Conservation (phyloP, 1,140 invertebrate genomes). For the Oncopodura yosiiana region DNA sequence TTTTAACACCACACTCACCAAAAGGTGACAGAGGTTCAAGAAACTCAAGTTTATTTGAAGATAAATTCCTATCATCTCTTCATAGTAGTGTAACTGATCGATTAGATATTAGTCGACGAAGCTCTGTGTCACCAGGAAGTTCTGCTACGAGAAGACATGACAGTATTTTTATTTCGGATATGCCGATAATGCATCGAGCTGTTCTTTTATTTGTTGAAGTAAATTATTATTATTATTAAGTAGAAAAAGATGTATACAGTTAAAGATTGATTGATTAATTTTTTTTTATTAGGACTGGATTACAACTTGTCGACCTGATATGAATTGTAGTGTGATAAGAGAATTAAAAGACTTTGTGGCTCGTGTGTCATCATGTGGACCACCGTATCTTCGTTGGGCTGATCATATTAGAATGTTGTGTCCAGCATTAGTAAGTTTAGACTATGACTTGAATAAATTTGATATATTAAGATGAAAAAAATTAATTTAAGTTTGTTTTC, state of each 20-base stretch:
- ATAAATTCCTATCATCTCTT: constrained; percentile 12
- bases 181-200: constrained; percentile 42
- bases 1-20: constrained; percentile 32
- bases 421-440: constrained; percentile 40
- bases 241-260: background rate
- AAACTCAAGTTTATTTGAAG: constrained; percentile 20
- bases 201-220: constrained; percentile 44
- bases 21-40: constrained; percentile 21
- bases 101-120: constrained; percentile 37
- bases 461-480: no score
- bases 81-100: constrained; percentile 23
- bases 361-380: constrained; percentile 42
- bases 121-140: constrained; percentile 42
- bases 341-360: constrained; percentile 45
- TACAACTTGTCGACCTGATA: constrained; percentile 34
- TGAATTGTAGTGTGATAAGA: constrained; percentile 35
- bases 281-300: constrained; percentile 42
- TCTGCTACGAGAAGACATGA: constrained; percentile 38
- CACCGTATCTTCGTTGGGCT: constrained; percentile 45
- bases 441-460: no score
- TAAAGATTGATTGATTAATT: background rate
- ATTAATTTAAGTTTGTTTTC: constrained; percentile 18
- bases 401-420: constrained; percentile 42
- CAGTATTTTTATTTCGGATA: constrained; percentile 38
- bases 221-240: background rate